Evolutionary conservation across 2,888 invertebrate species (phyloP).

Genomic region (Caenorhabditis sp.): DNA sequence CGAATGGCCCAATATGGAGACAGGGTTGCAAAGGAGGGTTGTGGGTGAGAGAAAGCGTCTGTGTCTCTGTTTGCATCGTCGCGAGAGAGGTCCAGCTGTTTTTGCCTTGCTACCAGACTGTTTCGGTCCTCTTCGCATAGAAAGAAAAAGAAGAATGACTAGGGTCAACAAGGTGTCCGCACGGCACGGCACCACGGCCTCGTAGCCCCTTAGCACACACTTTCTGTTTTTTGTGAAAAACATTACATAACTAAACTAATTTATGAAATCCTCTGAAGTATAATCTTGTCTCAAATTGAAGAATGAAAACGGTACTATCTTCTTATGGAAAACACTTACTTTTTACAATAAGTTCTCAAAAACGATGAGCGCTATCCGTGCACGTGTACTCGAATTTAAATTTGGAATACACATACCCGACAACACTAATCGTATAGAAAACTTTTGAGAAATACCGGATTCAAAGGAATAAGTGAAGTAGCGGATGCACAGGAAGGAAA

Average conservation of each 20-base stretch:
- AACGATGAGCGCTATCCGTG: constrained; percentile 46
- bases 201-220: neutral
- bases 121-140: neutral
- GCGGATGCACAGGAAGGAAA: neutral
- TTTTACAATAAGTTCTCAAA: neutral
- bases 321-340: too few relatives aligned
- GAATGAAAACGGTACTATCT: too few relatives aligned
- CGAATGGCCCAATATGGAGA: neutral
- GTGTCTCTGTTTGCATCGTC: constrained; percentile 8
- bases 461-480: neutral
- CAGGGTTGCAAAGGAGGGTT: neutral
- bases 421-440: constrained; percentile 31
- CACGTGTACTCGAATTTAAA: constrained; percentile 43
- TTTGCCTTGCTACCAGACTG: constrained; percentile 8
- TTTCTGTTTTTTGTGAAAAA: neutral
- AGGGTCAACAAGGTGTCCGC: constrained; percentile 4
- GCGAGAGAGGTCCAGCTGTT: constrained; percentile 16
- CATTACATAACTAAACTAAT: neutral
- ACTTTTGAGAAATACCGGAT: neutral
- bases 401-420: constrained; percentile 41
- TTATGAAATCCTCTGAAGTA: too few relatives aligned
- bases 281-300: too few relatives aligned
- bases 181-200: neutral
- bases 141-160: neutral
- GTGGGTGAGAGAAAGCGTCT: constrained; percentile 1